phyloP scores from a whole-genome alignment of 1,140 invertebrate species.

The Thaumatotibia leucotreta region DNA sequence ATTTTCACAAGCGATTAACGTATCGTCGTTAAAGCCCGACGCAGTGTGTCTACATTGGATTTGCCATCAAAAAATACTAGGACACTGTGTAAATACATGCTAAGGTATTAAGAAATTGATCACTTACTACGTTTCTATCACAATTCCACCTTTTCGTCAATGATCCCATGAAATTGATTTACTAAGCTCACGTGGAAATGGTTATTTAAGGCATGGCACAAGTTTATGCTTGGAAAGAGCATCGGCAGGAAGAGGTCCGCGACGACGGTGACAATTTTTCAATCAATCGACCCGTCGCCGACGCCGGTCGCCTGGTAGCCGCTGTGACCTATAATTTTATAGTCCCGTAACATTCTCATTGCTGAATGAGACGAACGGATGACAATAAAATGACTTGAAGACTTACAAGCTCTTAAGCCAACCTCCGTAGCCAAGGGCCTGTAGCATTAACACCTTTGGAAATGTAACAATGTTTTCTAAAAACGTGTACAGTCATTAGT shows the following conservation, averaged over 20 bases:
- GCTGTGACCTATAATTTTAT: neutral
- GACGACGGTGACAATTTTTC: constrained; percentile 53
- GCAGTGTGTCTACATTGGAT: neutral
- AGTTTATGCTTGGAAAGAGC: constrained; percentile 41
- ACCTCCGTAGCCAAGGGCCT: too few relatives aligned
- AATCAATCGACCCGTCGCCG: constrained; percentile 53
- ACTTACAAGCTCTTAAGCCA: too few relatives aligned
- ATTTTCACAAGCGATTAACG: constrained; percentile 41
- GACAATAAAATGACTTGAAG: too few relatives aligned
- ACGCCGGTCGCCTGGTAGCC: neutral
- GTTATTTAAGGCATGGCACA: neutral
- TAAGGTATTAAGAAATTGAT: too few relatives aligned
- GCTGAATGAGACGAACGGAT: too few relatives aligned
- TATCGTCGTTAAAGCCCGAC: constrained; percentile 22
- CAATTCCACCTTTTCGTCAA: too few relatives aligned
- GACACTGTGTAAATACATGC: too few relatives aligned
- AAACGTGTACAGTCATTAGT: neutral
- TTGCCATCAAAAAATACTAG: neutral
- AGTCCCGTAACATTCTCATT: neutral
- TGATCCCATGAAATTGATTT: too few relatives aligned
- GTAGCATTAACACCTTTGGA: too few relatives aligned
- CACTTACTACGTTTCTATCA: too few relatives aligned
- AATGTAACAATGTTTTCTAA: neutral
- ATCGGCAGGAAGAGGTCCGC: constrained; percentile 40
- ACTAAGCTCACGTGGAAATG: neutral